These are phyloP conservation scores for Leptobrachium ailaonicum DNA, from an alignment of 2,113 vertebrate species.

Conservation along the genomic window DNA sequence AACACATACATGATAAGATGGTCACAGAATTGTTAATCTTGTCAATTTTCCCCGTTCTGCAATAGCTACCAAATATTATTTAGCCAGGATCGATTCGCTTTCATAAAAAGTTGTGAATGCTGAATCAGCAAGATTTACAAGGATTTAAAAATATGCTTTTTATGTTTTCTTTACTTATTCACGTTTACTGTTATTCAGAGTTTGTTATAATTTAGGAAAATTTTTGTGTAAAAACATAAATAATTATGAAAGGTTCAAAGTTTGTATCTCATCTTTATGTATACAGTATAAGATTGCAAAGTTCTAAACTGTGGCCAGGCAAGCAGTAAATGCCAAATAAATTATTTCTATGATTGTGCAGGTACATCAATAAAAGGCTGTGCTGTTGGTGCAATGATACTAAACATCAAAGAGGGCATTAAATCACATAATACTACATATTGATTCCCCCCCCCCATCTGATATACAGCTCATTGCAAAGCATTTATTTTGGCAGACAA, in stretches of 20 bases:
- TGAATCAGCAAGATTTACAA: no score
- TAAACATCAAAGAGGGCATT: not conserved
- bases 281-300: not conserved
- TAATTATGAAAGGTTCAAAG: not conserved
- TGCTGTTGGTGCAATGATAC: not conserved
- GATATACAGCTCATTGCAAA: not conserved
- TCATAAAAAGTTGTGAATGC: no score
- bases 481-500: not conserved
- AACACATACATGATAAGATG: no score
- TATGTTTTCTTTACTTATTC: no score
- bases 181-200: not conserved
- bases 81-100: no score
- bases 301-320: slow-evolving; percentile 8
- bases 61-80: no score
- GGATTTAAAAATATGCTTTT: no score
- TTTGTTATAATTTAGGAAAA: not conserved
- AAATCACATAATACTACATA: slow-evolving; percentile 2
- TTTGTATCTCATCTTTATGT: not conserved
- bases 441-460: not conserved
- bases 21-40: no score
- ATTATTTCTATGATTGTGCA: slow-evolving; percentile 3
- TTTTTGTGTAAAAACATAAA: not conserved
- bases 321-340: slow-evolving; percentile 13
- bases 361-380: slow-evolving; percentile 8
- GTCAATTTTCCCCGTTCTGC: no score